phyloP scores from a whole-genome alignment of 1,140 invertebrate species.

The Matsumurasca onukii region DNA sequence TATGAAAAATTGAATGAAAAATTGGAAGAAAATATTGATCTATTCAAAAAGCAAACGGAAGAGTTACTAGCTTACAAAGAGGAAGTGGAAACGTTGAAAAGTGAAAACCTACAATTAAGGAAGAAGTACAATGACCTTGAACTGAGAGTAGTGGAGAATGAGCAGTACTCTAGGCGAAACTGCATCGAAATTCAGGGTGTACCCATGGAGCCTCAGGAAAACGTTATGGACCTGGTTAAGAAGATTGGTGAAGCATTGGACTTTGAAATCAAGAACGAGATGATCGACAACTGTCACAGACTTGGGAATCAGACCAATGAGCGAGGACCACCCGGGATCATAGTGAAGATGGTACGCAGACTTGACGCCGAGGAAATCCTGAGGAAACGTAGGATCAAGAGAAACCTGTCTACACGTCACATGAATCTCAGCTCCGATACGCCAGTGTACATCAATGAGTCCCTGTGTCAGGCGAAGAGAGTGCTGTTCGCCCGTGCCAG shows the following conservation, averaged over 20 bases:
- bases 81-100: too few species aligned
- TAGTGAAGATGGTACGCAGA: conserved; percentile 21
- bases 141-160: conserved; percentile 2
- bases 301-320: conserved; percentile 2
- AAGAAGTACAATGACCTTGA: too few species aligned
- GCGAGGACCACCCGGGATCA: conserved; percentile 6
- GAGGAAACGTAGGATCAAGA: neutral
- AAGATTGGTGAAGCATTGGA: neutral
- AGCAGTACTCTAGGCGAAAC: conserved; percentile 20
- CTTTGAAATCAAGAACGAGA: neutral
- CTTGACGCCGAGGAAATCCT: neutral
- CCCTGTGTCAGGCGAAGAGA: conserved; percentile 13
- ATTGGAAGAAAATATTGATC: too few species aligned
- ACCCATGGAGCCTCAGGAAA: conserved; percentile 1
- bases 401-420: conserved; percentile 6
- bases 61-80: too few species aligned
- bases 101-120: too few species aligned
- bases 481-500: conserved; percentile 15
- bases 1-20: neutral
- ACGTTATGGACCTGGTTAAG: conserved; percentile 12
- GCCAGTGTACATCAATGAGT: conserved; percentile 30
- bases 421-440: neutral
- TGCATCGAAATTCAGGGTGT: conserved; percentile 24
- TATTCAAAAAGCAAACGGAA: too few species aligned
- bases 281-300: conserved; percentile 17